These are phyloP conservation scores for Boloria euphrosyne DNA, from an alignment of 2,888 invertebrate species.

Conservation along the genomic window DNA sequence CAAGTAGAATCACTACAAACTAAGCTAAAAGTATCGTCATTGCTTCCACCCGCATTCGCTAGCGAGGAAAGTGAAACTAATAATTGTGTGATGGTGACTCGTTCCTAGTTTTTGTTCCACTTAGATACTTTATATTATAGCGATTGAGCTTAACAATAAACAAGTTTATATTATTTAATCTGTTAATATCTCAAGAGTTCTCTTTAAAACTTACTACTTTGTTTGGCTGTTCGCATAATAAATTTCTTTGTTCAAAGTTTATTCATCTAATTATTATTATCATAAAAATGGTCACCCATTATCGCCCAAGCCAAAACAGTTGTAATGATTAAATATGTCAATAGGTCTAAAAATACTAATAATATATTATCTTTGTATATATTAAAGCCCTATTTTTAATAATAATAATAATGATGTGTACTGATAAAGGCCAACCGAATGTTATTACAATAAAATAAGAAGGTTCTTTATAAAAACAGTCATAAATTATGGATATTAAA, in stretches of 20 bases:
- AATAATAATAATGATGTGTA: not conserved
- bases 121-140: not conserved
- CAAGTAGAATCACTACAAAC: not conserved
- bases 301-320: not conserved
- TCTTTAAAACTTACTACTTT: too few species aligned
- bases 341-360: not conserved
- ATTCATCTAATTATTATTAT: not conserved
- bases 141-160: too few species aligned
- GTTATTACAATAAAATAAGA: not conserved
- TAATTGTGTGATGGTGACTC: slow-evolving; percentile 2
- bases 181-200: too few species aligned
- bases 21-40: slow-evolving; percentile 44
- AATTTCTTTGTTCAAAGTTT: not conserved
- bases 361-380: not conserved
- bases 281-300: not conserved
- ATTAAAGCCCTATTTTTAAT: not conserved
- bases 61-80: slow-evolving; percentile 70
- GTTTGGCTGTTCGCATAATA: too few species aligned
- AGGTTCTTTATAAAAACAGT: not conserved
- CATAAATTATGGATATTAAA: slow-evolving; percentile 15
- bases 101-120: not conserved
- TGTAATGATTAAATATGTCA: not conserved
- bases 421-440: not conserved
- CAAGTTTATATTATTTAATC: too few species aligned
- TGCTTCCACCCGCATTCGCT: slow-evolving; percentile 61